These are phyloP conservation scores for Mactra quadrangularis DNA, from an alignment of 1,140 invertebrate species.

Conservation along the genomic window DNA sequence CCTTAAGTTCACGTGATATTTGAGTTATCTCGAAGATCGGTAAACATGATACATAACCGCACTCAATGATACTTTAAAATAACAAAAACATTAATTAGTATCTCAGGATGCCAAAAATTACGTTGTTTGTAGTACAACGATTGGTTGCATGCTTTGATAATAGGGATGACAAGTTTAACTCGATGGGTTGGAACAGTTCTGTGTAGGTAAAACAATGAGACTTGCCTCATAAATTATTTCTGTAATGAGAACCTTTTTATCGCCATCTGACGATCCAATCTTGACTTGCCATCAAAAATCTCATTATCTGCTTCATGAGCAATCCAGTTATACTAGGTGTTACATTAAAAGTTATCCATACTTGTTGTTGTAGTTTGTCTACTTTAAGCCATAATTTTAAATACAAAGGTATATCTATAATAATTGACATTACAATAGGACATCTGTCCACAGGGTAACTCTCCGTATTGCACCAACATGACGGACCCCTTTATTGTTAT, in stretches of 20 bases:
- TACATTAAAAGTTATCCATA: neutral
- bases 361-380: no score
- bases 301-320: constrained; percentile 37
- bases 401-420: no score
- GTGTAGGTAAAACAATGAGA: constrained; percentile 7
- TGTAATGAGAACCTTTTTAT: constrained; percentile 5
- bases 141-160: constrained; percentile 27
- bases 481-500: no score
- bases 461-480: no score
- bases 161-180: constrained; percentile 28
- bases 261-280: constrained; percentile 26
- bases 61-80: constrained; percentile 21
- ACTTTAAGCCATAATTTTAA: no score
- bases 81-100: constrained; percentile 41
- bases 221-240: constrained; percentile 30
- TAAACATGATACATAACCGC: constrained; percentile 26
- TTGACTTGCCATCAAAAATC: constrained; percentile 6
- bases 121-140: constrained; percentile 7
- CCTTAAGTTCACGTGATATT: constrained; percentile 14
- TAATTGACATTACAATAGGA: no score
- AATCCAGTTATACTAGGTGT: constrained; percentile 27
- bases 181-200: constrained; percentile 25
- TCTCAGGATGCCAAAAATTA: constrained; percentile 42
- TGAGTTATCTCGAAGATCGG: neutral
- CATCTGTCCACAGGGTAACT: no score